phyloP scores from a whole-genome alignment of 2,797 vertebrate species.

The Brachymystax lenok region DNA sequence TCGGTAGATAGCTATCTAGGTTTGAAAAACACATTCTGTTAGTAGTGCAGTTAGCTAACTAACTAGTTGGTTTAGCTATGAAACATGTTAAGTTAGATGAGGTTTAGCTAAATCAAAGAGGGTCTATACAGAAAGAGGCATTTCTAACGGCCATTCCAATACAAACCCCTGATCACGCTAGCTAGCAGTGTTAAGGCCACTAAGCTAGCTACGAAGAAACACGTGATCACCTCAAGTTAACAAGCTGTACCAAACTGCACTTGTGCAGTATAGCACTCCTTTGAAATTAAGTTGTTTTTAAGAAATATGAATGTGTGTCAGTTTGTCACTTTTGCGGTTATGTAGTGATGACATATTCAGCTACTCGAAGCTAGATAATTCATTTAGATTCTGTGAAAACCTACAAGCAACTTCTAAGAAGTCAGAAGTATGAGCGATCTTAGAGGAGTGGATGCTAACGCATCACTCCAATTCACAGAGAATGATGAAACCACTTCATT shows the following conservation, averaged over 20 bases:
- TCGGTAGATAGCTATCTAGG: background rate
- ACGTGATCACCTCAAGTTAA: background rate
- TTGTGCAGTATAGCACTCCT: background rate
- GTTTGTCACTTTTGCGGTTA: too few species aligned
- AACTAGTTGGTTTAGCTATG: background rate
- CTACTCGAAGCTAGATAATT: background rate
- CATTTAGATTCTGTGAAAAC: background rate
- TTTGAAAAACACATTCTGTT: background rate
- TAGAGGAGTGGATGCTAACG: too few species aligned
- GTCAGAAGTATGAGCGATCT: too few species aligned
- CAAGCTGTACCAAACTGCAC: background rate
- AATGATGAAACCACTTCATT: background rate
- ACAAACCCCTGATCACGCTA: background rate
- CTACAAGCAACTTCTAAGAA: background rate
- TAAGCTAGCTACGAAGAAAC: background rate
- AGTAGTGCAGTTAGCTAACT: background rate
- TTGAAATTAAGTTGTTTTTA: background rate
- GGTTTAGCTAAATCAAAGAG: background rate
- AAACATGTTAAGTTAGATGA: background rate
- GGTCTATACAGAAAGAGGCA: background rate
- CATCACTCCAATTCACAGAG: too few species aligned
- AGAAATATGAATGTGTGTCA: background rate
- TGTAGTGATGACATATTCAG: background rate
- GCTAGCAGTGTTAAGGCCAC: background rate
- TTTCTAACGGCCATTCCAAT: background rate